Evolutionary conservation across 2,797 vertebrate species (phyloP).

Genomic region (Platyrinchus mystaceus): DNA sequence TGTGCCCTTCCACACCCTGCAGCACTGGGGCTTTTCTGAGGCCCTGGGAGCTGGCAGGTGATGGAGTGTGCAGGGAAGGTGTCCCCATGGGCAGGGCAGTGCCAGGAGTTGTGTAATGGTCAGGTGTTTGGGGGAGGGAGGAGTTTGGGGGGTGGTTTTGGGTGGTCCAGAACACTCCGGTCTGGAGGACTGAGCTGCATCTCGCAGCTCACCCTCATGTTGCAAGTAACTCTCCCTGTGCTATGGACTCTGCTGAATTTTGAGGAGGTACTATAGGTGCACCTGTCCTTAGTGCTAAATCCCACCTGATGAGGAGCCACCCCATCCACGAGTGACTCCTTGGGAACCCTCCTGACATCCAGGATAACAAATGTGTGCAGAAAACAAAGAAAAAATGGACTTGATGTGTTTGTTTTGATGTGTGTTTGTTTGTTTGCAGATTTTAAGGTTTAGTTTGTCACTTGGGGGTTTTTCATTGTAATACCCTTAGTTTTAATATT

Average conservation of each 20-base stretch:
- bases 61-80: background rate
- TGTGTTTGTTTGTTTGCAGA: background rate
- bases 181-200: background rate
- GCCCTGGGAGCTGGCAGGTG: background rate
- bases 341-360: background rate
- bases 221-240: fast-evolving
- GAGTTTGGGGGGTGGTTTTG: background rate
- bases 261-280: fast-evolving
- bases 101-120: background rate
- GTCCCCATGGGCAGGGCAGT: background rate
- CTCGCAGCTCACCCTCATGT: fast-evolving
- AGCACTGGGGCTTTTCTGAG: background rate
- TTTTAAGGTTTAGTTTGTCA: background rate
- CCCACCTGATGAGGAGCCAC: background rate
- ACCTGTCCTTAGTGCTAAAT: fast-evolving
- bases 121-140: background rate
- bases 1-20: background rate
- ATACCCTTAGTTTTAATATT: background rate
- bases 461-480: background rate
- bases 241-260: fast-evolving
- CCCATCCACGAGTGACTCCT: fast-evolving
- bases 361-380: background rate
- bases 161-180: fast-evolving
- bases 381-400: background rate
- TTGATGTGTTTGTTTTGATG: background rate